These are phyloP conservation scores for Scytalopus superciliaris DNA, from an alignment of 2,113 vertebrate species.

Conservation along the genomic window DNA sequence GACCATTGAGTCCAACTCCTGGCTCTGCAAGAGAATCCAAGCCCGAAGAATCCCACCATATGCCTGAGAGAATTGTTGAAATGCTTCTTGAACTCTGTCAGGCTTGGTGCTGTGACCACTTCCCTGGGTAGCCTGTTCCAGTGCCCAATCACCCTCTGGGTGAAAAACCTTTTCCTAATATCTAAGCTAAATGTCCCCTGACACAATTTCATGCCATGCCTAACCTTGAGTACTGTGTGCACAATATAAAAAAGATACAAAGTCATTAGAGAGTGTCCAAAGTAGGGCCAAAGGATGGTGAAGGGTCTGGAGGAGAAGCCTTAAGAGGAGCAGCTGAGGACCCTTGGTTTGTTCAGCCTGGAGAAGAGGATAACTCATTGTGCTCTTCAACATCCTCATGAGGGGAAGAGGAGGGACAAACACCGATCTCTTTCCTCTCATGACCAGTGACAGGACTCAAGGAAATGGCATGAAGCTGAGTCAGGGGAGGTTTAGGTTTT, in stretches of 20 bases:
- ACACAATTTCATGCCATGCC: background rate
- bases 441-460: background rate
- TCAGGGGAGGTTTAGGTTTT: background rate
- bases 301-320: background rate
- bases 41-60: background rate
- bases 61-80: rapidly evolving
- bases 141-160: background rate
- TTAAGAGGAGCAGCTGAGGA: background rate
- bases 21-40: no score
- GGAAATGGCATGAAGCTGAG: background rate
- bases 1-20: background rate
- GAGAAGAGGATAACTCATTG: background rate
- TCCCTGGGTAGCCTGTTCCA: background rate
- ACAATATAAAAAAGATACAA: background rate
- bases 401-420: background rate
- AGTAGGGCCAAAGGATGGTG: background rate
- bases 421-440: background rate
- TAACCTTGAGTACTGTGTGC: background rate
- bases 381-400: background rate
- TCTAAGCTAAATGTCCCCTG: background rate
- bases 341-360: background rate
- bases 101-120: background rate
- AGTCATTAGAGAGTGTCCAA: background rate
- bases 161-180: background rate
- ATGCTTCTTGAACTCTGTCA: background rate